Conservation (phyloP, 2,113 vertebrate genomes). For the Hyperopisus bebe region DNA sequence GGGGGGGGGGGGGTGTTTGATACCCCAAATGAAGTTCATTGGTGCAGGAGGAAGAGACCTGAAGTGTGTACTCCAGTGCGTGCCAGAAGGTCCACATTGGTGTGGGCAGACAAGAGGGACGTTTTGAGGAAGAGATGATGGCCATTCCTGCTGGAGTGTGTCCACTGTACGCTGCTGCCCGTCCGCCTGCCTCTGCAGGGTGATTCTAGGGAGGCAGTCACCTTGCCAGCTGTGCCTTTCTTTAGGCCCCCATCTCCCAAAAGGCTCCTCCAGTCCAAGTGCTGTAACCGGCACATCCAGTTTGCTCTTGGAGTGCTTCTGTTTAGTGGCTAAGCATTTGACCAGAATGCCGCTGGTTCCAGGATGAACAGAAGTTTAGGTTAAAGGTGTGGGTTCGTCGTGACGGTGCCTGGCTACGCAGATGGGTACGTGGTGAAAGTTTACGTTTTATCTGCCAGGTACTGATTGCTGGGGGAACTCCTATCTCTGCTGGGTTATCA, state of each 20-base stretch:
- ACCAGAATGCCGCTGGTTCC: background rate
- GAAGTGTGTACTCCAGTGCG: background rate
- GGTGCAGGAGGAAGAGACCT: background rate
- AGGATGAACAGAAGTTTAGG: background rate
- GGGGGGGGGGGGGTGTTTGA: background rate
- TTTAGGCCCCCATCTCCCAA: background rate
- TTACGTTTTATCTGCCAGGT: background rate
- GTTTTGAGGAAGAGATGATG: background rate
- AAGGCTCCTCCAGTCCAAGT: background rate
- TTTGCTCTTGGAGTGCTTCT: background rate
- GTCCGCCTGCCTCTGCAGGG: background rate
- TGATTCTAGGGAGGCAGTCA: background rate
- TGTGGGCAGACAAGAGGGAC: background rate
- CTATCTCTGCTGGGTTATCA: background rate
- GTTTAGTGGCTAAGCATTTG: background rate
- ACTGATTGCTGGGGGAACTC: background rate
- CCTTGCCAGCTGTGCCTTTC: background rate
- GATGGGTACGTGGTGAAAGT: background rate
- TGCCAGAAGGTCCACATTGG: background rate
- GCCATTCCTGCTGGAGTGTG: background rate
- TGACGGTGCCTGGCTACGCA: background rate
- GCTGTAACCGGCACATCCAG: background rate
- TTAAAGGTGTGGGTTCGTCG: background rate
- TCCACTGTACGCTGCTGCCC: background rate
- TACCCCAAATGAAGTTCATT: background rate